Evolutionary conservation across 2,797 vertebrate genomes (phyloP).

Genomic region (Myotis findleyi): DNA sequence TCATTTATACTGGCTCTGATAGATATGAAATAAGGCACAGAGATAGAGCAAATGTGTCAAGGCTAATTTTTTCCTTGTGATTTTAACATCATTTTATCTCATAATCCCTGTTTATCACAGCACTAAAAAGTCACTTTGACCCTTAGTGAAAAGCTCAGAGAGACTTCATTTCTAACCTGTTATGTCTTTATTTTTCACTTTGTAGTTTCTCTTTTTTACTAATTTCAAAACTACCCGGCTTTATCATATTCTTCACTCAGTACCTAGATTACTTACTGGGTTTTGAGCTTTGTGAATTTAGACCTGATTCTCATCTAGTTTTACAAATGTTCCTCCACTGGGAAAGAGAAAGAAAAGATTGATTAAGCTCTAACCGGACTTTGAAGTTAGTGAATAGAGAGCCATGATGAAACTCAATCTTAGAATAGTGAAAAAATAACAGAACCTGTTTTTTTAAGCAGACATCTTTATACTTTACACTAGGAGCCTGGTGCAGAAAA

Average conservation of each 20-base stretch:
- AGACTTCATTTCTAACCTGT: background rate
- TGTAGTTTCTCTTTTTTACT: background rate
- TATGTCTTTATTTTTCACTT: background rate
- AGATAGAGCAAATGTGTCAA: background rate
- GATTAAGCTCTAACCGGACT: background rate
- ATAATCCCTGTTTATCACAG: background rate
- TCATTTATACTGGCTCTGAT: background rate
- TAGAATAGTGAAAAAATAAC: background rate
- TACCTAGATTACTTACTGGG: background rate
- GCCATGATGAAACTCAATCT: background rate
- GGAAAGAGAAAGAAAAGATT: background rate
- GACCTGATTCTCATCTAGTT: background rate
- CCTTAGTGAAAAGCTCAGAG: background rate
- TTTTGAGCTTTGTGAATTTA: background rate
- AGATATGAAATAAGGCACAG: background rate
- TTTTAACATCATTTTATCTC: slow-evolving; percentile 4
- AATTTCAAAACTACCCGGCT: background rate
- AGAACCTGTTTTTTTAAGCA: background rate
- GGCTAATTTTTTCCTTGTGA: background rate
- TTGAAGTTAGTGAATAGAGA: background rate
- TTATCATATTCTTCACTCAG: background rate
- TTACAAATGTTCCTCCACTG: background rate
- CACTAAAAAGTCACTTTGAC: slow-evolving; percentile 28
- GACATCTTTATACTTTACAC: background rate
- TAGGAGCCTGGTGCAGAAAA: no score